Base-by-base conservation (phyloP, 37 sponge, comb jelly and placozoan genomes). In the Sycon ciliatum region DNA sequence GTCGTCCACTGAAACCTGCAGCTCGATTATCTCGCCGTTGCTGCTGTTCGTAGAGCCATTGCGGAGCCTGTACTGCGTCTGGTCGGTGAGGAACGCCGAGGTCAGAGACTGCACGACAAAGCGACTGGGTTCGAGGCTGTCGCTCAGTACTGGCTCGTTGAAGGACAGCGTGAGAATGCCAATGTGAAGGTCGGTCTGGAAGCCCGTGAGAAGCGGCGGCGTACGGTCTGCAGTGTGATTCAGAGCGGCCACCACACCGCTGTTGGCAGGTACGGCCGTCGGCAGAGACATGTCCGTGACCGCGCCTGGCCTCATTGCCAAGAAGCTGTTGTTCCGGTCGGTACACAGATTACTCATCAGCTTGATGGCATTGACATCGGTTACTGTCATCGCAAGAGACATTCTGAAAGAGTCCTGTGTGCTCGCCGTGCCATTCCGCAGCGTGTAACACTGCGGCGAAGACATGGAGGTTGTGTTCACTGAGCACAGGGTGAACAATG, bases 61-160 rank as follows among this genome's bases (percentile, higher is more conserved):
- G 28, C 78, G 87, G 29, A 92, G 80, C 29, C 7, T 49, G 37
- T 81, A 86, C 63, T 22, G 9, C 32, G 22, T 60, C n/a, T n/a
- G n/a, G n/a, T n/a, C n/a, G 1, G 20, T 29, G 28, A 66, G 35
- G 7, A 34, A 42, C 4, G 35, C 18, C 26, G 67, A 28, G 6
- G 38, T 32, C 0, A 13, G 49, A 31, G 57, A 30, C 24, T 56
- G 22, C 9, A 56, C 36, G 16, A 46, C 53, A 18, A 73, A 69
- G 20, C 40, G 79, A 18, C 23, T 29, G 30, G 71, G 34, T 4
- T 30, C 31, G 32, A 92, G 68, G 28, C 40, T 84, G 58, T 84
- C 79, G 4, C 65, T 4, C 53, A 81, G 74, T 35, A 92, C 88
- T 13, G 93, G 93, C 29, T 92, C 93, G 72, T 92, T 42, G 73